Evolutionary conservation across 2,888 invertebrate species (phyloP).

Genomic region (Lepidochrysops patricia): DNA sequence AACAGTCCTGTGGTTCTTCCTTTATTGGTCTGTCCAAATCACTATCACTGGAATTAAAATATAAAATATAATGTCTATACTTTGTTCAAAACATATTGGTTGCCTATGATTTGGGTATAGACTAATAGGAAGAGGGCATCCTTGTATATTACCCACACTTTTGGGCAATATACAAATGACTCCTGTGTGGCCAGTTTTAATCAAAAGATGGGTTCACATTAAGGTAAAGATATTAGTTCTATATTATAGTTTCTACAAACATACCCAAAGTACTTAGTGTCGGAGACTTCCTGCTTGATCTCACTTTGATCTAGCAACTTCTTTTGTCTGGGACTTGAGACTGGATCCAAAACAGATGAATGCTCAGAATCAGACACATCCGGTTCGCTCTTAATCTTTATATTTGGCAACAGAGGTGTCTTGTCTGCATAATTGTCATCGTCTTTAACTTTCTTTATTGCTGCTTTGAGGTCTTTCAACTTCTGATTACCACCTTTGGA

Average conservation of each 20-base stretch:
- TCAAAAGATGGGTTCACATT: no score
- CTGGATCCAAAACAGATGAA: constrained; percentile 59
- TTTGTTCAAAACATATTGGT: constrained; percentile 35
- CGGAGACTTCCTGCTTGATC: constrained; percentile 53
- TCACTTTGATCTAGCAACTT: constrained; percentile 47
- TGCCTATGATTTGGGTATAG: no score
- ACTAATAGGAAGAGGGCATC: no score
- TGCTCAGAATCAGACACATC: constrained; percentile 67
- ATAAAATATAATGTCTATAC: no score
- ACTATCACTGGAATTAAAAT: constrained; percentile 38
- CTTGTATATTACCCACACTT: no score
- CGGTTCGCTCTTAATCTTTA: constrained; percentile 60
- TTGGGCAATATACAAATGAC: no score
- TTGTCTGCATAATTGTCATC: constrained; percentile 51
- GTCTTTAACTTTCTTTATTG: constrained; percentile 48
- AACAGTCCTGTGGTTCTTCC: constrained; percentile 51
- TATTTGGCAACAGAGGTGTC: constrained; percentile 53
- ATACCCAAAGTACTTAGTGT: constrained; percentile 48
- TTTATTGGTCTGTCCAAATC: constrained; percentile 47
- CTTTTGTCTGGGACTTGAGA: constrained; percentile 59
- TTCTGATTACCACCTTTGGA: constrained; percentile 28
- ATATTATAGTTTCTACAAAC: constrained; percentile 27
- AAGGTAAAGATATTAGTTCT: no score
- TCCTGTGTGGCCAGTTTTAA: no score
- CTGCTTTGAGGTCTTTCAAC: constrained; percentile 37